Base-by-base conservation (phyloP, 2,888 invertebrate species). In the Cantharis flavilabris region DNA sequence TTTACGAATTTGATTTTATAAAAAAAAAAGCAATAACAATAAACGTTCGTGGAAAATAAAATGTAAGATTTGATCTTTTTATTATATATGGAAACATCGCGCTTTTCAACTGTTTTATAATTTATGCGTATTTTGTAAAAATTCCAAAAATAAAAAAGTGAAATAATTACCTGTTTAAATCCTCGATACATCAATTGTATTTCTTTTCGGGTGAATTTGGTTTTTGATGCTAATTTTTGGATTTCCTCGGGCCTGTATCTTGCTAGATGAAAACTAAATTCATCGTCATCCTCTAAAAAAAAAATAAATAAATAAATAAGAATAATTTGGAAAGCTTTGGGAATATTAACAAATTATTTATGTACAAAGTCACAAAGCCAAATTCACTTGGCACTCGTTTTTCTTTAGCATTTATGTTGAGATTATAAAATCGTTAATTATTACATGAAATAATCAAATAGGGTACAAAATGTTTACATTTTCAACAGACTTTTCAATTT, bases 121-220 rank as follows among this genome's bases (percentile, higher is more conserved):
- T 49, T 49, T 33, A 33, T 5, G 13, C 5, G 13, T 26, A 26
- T 26, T 26, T 2, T 1, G 5, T 26, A 7, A 13, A 33, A 33
- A 49, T 49, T 49, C n/a, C 7, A 49, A 49, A 49, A 49, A 7
- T n/a, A 7, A 33, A 33, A 13, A n/a, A 33, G 13, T 4, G 0
- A 49, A 7, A n/a, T 49, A 13, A 33, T 80, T 80, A 94, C 95
- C 93, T 97, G 96, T 86, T 97, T 97, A 88, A 97, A 97, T 2
- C 97, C 96, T 69, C 96, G 90, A 89, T 97, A 97, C 90, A 97
- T 96, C 81, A 96, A 92, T 86, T 96, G 96, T 84, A 97, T 95
- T 90, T 97, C 97, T 85, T 94, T 94, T 81, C 92, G 89, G 3
- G 94, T 92, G 90, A 97, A 97, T 84, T 95, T 93, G 65, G 96